A percentile compares a stretch with the other conserved stretches of the same genome.
Evolutionary conservation across 1,140 invertebrate genomes (phyloP).

Genomic region (Sipha flava): DNA sequence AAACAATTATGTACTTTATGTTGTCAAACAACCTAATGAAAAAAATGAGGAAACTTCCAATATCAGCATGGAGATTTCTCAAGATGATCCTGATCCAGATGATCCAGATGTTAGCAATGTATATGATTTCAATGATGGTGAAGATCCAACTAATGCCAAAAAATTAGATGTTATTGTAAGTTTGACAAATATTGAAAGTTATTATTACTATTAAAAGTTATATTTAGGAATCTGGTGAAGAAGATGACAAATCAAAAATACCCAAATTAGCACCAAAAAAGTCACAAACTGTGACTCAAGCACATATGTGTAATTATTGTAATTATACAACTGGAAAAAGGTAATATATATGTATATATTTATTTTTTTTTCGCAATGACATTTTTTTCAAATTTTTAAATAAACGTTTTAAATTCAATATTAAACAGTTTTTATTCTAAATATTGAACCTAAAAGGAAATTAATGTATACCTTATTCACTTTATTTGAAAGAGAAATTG

Average conservation of each 20-base stretch:
- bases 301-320: constrained; percentile 81
- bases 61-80: constrained; percentile 43
- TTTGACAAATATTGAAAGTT: not conserved
- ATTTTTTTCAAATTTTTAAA: not conserved
- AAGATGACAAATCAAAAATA: constrained; percentile 63
- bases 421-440: too few relatives aligned
- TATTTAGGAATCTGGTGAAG: constrained; percentile 53
- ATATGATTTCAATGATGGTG: constrained; percentile 60
- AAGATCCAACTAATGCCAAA: constrained; percentile 46
- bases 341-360: constrained; percentile 40
- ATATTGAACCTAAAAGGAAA: too few relatives aligned
- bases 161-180: constrained; percentile 30
- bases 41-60: constrained; percentile 47
- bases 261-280: constrained; percentile 60
- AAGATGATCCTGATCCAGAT: constrained; percentile 52
- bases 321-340: constrained; percentile 81
- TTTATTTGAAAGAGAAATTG: too few relatives aligned
- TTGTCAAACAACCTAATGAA: constrained; percentile 63
- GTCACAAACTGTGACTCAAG: constrained; percentile 58
- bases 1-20: constrained; percentile 82
- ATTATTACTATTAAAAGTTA: not conserved
- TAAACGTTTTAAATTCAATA: too few relatives aligned
- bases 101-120: constrained; percentile 53
- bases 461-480: too few relatives aligned
- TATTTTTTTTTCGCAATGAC: not conserved